A percentile compares a stretch with the other conserved stretches of the same genome.
Evolutionary conservation across 2,113 vertebrate species (phyloP).

Genomic region (Helogale parvula): DNA sequence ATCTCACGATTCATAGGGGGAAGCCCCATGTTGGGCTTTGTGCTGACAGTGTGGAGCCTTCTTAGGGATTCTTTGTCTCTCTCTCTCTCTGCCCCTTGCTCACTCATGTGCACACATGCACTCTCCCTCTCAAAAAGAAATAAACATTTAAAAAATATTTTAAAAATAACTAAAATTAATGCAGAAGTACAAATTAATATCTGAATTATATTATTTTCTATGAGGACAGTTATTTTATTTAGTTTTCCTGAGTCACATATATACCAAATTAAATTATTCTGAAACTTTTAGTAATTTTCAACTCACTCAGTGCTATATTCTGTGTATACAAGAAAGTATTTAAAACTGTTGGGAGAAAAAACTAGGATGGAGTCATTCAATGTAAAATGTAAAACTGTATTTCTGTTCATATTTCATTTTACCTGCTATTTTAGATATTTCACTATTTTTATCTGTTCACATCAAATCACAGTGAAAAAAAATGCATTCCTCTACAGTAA

Average conservation of each 20-base stretch:
- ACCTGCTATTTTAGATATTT: background rate
- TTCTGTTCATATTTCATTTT: background rate
- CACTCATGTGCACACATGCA: no score
- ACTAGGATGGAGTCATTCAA: background rate
- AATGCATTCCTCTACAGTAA: constrained; percentile 41
- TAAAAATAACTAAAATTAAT: background rate
- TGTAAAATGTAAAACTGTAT: constrained; percentile 9
- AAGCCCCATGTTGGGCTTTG: no score
- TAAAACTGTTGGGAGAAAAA: background rate
- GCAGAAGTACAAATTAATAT: background rate
- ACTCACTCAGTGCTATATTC: rapidly evolving
- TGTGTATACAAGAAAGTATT: background rate
- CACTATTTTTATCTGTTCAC: constrained; percentile 46
- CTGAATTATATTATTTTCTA: background rate
- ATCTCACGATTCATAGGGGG: no score
- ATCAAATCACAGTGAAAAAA: constrained; percentile 46
- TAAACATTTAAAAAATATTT: no score
- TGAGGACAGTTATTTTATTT: background rate
- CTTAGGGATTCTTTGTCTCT: no score
- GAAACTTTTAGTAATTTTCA: background rate
- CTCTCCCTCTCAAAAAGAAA: no score
- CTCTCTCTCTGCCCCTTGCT: no score
- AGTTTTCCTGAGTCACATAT: background rate
- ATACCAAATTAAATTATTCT: background rate
- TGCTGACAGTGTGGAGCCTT: no score